A percentile compares a stretch with the other conserved stretches of the same genome.
These are phyloP conservation scores for Pomacea canaliculata DNA, from an alignment of 2,888 invertebrate genomes.

Conservation along the genomic window DNA sequence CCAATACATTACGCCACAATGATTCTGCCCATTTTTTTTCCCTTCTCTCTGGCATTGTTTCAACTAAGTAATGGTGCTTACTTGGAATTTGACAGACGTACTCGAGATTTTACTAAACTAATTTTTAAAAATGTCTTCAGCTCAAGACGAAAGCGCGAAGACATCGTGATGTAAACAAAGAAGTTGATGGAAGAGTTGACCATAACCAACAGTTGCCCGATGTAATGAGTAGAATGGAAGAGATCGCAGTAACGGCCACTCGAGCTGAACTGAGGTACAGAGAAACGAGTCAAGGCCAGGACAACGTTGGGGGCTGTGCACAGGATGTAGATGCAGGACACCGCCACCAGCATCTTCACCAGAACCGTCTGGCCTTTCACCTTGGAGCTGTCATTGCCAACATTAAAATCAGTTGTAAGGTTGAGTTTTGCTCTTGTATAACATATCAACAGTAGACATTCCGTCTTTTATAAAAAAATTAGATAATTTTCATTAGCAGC, in stretches of 20 bases:
- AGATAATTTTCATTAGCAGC: too few relatives aligned
- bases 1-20: too few relatives aligned
- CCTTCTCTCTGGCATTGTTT: too few relatives aligned
- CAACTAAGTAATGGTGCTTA: too few relatives aligned
- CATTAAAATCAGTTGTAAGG: too few relatives aligned
- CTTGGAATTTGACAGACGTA: too few relatives aligned
- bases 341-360: background rate
- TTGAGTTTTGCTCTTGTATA: too few relatives aligned
- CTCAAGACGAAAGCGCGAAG: background rate
- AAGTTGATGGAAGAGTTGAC: conserved; percentile 6
- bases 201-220: background rate
- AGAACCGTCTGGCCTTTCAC: background rate
- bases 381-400: background rate
- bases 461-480: too few relatives aligned
- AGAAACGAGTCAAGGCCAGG: background rate
- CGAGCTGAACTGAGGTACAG: background rate
- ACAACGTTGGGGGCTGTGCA: background rate
- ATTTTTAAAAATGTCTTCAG: background rate
- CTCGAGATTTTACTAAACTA: too few relatives aligned
- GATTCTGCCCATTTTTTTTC: too few relatives aligned
- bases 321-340: background rate
- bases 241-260: background rate
- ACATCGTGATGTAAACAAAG: conserved; percentile 1
- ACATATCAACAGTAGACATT: too few relatives aligned
- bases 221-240: background rate